Base-by-base conservation (phyloP, 2,113 vertebrate genomes). In the Rousettus leschenaultii region DNA sequence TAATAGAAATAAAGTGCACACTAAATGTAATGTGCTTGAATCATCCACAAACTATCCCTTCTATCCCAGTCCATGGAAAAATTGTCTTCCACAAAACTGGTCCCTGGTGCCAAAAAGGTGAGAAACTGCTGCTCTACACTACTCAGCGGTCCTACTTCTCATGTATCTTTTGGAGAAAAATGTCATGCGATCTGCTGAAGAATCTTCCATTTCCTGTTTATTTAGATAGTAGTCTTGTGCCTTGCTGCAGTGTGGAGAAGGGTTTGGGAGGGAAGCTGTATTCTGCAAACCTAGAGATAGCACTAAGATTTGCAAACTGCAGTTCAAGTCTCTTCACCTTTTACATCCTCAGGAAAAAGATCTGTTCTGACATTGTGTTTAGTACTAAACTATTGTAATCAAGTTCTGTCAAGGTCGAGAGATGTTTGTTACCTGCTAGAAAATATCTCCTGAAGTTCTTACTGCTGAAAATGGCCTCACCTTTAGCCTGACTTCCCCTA, bases 351-450 rank as follows among this genome's bases (percentile, higher is more conserved):
- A 0, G 24, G 57, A 53, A 33, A 53, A 82, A 89, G 83, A 86
- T 82, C 30, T 82, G 6, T 91, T 73, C 77, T 84, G 85, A 91
- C 55, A 57, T 14, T 19, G 14, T 16, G 12, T 65, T 94, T 70
- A 71, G 57, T 63, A 19, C 66, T 91, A 71, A 96, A 82, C 55
- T 96, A 15, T 78, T 91, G 51, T 93, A 86, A 94, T 95, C 38
- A 57, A 85, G 51, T 90, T 86, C 91, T 73, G 82, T 89, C 78
- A 63, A 74, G 77, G 68, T 35, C 89, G 71, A 93, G 65, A 97
- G 77, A 85, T 89, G 40, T 38, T 74, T 4, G 12, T 96, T 95
- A 91, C 51, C 82, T 45, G 59, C 40, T 8, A 68, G 95, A 90
- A 95, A 83, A 45, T 92, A 79, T 59, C 51, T 94, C 40, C 51